Evolutionary conservation across 2,888 invertebrate genomes (phyloP).

Genomic region (Macrosiphum euphorbiae): DNA sequence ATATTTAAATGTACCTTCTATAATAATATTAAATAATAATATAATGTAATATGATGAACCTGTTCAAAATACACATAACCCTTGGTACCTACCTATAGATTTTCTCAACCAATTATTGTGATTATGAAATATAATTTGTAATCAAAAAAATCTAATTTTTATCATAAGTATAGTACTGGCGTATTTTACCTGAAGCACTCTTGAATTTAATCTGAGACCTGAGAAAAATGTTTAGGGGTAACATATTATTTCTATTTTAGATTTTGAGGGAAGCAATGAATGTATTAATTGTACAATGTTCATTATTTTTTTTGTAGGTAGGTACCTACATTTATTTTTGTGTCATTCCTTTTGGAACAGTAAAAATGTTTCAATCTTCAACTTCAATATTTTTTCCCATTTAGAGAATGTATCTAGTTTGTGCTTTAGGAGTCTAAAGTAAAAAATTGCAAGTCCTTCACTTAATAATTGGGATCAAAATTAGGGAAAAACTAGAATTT

Average conservation of each 20-base stretch:
- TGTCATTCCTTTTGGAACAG: background rate
- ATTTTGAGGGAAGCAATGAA: background rate
- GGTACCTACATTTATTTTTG: background rate
- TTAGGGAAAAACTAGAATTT: no score
- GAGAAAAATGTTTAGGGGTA: background rate
- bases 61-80: background rate
- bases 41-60: conserved; percentile 60
- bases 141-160: background rate
- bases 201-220: background rate
- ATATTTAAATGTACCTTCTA: background rate
- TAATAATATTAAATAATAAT: conserved; percentile 54
- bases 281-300: background rate
- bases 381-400: background rate
- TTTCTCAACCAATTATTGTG: background rate
- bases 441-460: background rate
- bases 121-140: background rate
- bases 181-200: background rate
- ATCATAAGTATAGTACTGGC: background rate
- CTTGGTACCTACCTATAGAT: background rate
- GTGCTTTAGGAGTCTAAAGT: background rate
- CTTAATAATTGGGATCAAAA: no score
- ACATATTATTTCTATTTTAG: background rate
- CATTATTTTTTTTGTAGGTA: background rate
- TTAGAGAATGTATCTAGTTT: background rate
- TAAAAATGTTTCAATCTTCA: background rate